Percentiles rank a stretch among this genome's conserved stretches.
These are phyloP conservation scores for Lemur catta DNA, from an alignment of 2,797 vertebrate genomes.

Conservation along the genomic window DNA sequence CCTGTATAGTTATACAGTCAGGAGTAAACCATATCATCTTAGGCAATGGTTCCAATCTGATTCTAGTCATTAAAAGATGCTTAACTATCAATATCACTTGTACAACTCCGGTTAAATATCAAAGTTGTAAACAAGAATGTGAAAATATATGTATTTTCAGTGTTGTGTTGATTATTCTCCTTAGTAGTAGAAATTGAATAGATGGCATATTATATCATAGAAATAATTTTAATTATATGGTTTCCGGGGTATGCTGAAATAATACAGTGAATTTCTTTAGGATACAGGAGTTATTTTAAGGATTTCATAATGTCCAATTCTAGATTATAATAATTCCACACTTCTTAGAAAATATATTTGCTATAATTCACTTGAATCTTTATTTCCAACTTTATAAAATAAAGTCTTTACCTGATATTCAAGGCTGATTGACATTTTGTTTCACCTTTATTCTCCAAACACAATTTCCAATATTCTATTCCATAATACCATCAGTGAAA, in stretches of 20 bases:
- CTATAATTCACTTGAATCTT: neutral
- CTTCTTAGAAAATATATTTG: neutral
- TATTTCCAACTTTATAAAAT: constrained; percentile 22
- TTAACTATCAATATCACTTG: neutral
- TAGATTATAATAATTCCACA: neutral
- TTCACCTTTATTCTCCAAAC: neutral
- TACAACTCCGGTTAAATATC: neutral
- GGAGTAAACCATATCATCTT: neutral
- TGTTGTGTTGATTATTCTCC: neutral
- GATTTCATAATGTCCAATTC: neutral
- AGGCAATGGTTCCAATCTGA: neutral
- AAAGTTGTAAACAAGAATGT: constrained; percentile 15
- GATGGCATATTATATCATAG: neutral
- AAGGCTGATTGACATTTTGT: constrained; percentile 19
- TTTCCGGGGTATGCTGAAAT: neutral
- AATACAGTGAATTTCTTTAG: neutral
- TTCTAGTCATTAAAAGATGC: neutral
- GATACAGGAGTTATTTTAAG: neutral
- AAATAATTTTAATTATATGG: neutral
- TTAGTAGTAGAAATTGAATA: neutral
- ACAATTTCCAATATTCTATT: neutral
- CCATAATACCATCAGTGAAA: neutral
- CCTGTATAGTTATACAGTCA: neutral
- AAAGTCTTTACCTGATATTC: neutral
- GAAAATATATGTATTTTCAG: neutral